Conservation (phyloP, 2,888 invertebrate genomes). For the Agapostemon virescens region DNA sequence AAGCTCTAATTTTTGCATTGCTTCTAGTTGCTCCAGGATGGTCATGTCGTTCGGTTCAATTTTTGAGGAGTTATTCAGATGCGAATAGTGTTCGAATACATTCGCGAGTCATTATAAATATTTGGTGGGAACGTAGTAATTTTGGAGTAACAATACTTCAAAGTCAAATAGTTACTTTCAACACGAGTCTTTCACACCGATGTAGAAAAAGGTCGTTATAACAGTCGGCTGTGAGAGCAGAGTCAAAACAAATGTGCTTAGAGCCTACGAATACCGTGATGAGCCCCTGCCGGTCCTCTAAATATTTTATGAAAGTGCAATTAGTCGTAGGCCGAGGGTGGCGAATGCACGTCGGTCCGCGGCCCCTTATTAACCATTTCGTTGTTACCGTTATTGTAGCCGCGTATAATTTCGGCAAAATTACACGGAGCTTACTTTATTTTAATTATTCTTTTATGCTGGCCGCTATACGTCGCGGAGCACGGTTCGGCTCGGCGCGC, state of each 20-base stretch:
- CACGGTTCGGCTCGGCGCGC: constrained; percentile 18
- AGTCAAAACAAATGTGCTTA: constrained; percentile 1
- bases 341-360: neutral
- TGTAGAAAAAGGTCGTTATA: neutral
- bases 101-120: too few species aligned
- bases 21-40: too few species aligned
- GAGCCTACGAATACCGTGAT: neutral
- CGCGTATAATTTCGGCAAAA: constrained; percentile 64
- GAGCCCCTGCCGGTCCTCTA: neutral
- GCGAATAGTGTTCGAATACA: too few species aligned
- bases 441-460: constrained; percentile 71
- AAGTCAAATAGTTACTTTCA: neutral
- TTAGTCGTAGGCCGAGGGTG: constrained; percentile 14
- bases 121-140: too few species aligned
- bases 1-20: too few species aligned
- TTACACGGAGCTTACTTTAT: constrained; percentile 66
- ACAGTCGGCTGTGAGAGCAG: neutral
- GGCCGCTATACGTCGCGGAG: constrained; percentile 20
- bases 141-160: neutral
- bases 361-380: constrained; percentile 59
- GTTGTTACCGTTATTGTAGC: constrained; percentile 62
- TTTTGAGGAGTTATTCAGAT: too few species aligned
- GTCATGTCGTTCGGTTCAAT: too few species aligned
- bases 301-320: constrained; percentile 30
- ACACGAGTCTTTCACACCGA: neutral